Conservation (phyloP, 2,888 invertebrate species). For the Epirrita christyi region DNA sequence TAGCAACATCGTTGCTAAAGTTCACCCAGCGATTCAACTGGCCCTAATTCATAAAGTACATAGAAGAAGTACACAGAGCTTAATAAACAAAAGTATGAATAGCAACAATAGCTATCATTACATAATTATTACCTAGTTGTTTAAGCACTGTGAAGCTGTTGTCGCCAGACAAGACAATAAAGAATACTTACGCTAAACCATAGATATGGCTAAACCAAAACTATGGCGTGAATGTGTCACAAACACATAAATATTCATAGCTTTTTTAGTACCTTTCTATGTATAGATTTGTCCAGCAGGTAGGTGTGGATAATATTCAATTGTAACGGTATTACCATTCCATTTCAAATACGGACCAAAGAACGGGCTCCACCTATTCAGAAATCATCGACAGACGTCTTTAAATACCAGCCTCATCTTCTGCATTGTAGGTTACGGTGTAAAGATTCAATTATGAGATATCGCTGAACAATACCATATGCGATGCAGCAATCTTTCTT, state of each 20-base stretch:
- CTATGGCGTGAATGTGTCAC: constrained; percentile 11
- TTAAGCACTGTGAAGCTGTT: constrained; percentile 30
- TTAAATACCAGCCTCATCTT: constrained; percentile 47
- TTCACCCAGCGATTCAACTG: constrained; percentile 1
- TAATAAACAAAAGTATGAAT: constrained; percentile 13
- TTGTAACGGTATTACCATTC: constrained; percentile 38
- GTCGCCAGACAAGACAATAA: constrained; percentile 36
- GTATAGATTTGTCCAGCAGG: constrained; percentile 48
- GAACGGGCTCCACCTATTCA: constrained; percentile 29
- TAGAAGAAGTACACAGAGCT: neutral
- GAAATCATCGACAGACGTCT: constrained; percentile 32
- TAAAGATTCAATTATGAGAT: constrained; percentile 78
- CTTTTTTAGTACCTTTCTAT: constrained; percentile 49
- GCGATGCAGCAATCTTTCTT: constrained; percentile 68
- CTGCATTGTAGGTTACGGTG: constrained; percentile 60
- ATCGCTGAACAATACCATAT: constrained; percentile 71
- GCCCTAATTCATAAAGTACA: constrained; percentile 2
- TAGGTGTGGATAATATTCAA: constrained; percentile 36
- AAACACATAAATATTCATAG: constrained; percentile 60
- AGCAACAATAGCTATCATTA: constrained; percentile 12
- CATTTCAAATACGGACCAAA: constrained; percentile 31
- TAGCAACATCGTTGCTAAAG: constrained; percentile 1
- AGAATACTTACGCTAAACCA: constrained; percentile 30
- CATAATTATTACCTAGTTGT: constrained; percentile 23
- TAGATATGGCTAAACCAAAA: constrained; percentile 18